Evolutionary conservation across 1,140 invertebrate species (phyloP).

Genomic region (Choristoneura fumiferana): DNA sequence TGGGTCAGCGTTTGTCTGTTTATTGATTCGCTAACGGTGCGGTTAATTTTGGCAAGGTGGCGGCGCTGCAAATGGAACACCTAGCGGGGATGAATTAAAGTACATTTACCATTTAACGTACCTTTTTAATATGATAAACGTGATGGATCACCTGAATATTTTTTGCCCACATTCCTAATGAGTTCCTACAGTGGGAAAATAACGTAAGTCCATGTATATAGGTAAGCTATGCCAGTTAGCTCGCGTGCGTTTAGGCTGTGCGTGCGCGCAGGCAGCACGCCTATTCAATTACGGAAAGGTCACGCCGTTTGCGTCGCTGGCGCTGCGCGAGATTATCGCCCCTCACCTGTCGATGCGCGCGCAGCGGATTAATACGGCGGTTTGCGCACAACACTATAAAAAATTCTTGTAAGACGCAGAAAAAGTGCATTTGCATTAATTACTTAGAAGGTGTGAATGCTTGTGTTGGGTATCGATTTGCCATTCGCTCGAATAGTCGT

Average conservation of each 20-base stretch:
- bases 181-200: background rate
- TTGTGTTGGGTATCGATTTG: background rate
- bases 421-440: conserved; percentile 13
- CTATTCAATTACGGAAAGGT: conserved; percentile 73
- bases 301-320: conserved; percentile 53
- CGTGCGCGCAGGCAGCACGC: conserved; percentile 48
- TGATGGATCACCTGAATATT: background rate
- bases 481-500: too few relatives aligned
- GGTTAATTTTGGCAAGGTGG: conserved; percentile 16
- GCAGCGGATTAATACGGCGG: conserved; percentile 51
- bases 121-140: background rate
- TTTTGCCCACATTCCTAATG: conserved; percentile 5
- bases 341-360: conserved; percentile 58
- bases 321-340: conserved; percentile 58
- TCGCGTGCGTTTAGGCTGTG: conserved; percentile 50
- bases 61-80: background rate
- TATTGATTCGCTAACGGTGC: conserved; percentile 18
- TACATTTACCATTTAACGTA: background rate
- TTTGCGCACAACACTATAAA: conserved; percentile 3
- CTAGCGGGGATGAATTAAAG: too few relatives aligned
- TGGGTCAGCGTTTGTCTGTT: conserved; percentile 12
- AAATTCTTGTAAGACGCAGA: conserved; percentile 7
- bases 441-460: conserved; percentile 5
- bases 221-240: conserved; percentile 15
- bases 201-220: background rate